Evolutionary conservation across 2,113 vertebrate species (phyloP).

Genomic region (Carettochelys insculpta): DNA sequence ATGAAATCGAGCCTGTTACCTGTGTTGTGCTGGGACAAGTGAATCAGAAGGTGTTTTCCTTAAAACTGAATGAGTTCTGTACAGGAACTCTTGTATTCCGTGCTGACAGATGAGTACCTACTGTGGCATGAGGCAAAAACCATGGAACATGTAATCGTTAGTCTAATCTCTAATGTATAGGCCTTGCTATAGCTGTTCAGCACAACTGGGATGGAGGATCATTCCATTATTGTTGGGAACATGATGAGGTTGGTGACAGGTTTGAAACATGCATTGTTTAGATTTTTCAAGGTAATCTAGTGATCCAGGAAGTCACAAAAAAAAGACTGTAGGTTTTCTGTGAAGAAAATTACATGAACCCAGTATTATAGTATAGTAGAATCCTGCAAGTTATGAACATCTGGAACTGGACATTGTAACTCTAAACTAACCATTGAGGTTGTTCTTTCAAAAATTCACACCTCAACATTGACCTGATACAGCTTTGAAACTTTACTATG

Average conservation of each 20-base stretch:
- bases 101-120: not conserved
- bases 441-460: too few species aligned
- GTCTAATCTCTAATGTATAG: accelerated
- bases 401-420: too few species aligned
- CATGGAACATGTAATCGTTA: not conserved
- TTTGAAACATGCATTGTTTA: not conserved
- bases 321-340: not conserved
- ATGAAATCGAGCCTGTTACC: not conserved
- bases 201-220: not conserved
- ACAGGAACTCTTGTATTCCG: not conserved
- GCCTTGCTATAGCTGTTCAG: not conserved
- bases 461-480: too few species aligned
- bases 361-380: too few species aligned
- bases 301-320: not conserved
- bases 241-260: not conserved
- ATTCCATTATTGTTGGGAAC: not conserved
- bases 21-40: not conserved
- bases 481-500: too few species aligned
- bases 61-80: not conserved
- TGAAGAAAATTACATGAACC: not conserved
- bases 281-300: not conserved
- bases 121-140: not conserved
- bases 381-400: too few species aligned
- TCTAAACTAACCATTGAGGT: too few species aligned
- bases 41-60: not conserved